Percentiles rank a stretch among this genome's conserved stretches.
Evolutionary conservation across 2,113 vertebrate species (phyloP).

Genomic region (Macquaria australasica): DNA sequence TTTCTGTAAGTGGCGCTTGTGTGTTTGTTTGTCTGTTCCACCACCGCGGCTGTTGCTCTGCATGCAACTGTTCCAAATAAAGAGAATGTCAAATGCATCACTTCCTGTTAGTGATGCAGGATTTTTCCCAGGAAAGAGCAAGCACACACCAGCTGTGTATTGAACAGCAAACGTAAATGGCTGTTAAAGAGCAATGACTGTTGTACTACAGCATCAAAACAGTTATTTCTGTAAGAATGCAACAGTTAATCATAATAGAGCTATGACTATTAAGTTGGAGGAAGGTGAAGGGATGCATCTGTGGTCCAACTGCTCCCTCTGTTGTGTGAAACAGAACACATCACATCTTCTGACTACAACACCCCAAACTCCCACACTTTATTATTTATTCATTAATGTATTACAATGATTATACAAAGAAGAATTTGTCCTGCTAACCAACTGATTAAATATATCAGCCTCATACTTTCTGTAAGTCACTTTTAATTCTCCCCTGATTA

Average conservation of each 20-base stretch:
- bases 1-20: conserved; percentile 11
- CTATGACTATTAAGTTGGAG: background rate
- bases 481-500: background rate
- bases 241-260: background rate
- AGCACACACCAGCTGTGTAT: background rate
- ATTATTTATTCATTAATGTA: background rate
- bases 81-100: conserved; percentile 25
- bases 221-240: background rate
- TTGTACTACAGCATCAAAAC: background rate
- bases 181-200: background rate
- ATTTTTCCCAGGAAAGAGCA: conserved; percentile 7
- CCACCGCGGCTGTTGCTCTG: background rate
- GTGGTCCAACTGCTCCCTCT: conserved; percentile 29
- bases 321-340: conserved; percentile 16
- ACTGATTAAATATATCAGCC: background rate
- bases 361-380: background rate
- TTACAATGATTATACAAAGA: background rate
- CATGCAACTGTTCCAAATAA: conserved; percentile 37
- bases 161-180: background rate
- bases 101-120: conserved; percentile 22
- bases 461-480: background rate
- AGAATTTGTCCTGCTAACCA: background rate
- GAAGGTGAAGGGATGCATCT: background rate
- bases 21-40: background rate
- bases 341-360: background rate